Evolutionary conservation across 2,113 vertebrate genomes (phyloP), one percentile per base, ranked within the genome.

Genomic region (Siniperca knerii): DNA sequence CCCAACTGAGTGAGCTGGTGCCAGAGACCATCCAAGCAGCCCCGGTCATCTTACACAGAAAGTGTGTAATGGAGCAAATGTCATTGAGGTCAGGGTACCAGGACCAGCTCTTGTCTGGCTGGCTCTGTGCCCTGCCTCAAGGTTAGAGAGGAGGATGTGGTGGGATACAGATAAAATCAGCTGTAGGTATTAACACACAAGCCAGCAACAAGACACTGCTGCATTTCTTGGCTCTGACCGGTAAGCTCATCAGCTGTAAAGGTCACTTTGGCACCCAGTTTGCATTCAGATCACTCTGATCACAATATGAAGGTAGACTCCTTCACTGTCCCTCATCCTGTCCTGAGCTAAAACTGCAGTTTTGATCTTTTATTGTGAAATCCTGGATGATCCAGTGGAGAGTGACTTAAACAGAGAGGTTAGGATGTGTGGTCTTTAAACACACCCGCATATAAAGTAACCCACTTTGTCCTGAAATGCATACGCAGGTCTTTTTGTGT

Each of bases 51-150:
- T 80, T 29, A 60, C 72, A 72, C 65, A 74, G 67, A 64, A 37
- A 57, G 67, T 67, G 79, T 72, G 80, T n/a, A n/a, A 82, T 70
- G 84, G 78, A 85, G 71, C 72, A 88, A 80, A 92, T 92, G 90
- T 90, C 86, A 91, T 81, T 54, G 87, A 83, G 83, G 80, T 88
- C 84, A 84, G 78, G 57, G 60, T 52, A 35, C 58, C 74, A 21
- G 86, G 75, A 67, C 33, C 79, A 66, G 70, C 55, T 77, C 62
- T 69, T 25, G 76, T 40, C 52, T 69, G 68, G 37, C 68, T 83
- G 83, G 92, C 81, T 62, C 85, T 54, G 79, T 76, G 87, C 83
- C 85, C 76, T 84, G 66, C 65, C 62, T 90, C 90, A 94, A 89
- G 87, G 90, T 90, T 88, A 90, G 48, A 68, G 1, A 71, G 66